Evolutionary conservation across 2,797 vertebrate species (phyloP).

Genomic region (Astyanax mexicanus): DNA sequence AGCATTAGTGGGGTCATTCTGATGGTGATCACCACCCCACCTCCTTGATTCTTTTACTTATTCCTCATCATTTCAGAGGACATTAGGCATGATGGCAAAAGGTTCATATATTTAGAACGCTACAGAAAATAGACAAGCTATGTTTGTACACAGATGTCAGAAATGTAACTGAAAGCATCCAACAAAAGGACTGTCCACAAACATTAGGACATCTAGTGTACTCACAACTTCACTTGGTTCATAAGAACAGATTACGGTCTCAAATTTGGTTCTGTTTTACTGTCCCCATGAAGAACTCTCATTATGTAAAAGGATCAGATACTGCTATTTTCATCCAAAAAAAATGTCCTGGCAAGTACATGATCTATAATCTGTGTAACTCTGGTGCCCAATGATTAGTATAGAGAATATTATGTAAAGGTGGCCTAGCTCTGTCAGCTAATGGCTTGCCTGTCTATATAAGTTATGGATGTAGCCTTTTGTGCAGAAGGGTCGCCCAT

Average conservation of each 20-base stretch:
- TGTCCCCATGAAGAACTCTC: neutral
- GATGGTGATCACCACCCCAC: no score
- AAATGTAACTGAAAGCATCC: no score
- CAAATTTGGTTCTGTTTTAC: neutral
- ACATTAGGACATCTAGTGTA: no score
- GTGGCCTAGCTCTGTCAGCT: slow-evolving; percentile 72
- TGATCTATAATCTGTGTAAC: slow-evolving; percentile 65
- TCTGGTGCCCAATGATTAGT: slow-evolving; percentile 76
- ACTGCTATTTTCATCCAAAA: slow-evolving; percentile 44
- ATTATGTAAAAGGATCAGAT: slow-evolving; percentile 32
- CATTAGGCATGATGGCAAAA: no score
- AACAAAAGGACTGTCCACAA: no score
- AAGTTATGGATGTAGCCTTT: slow-evolving; percentile 85
- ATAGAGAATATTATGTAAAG: slow-evolving; percentile 81
- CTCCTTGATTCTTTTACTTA: no score
- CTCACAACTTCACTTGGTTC: neutral
- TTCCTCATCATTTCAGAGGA: no score
- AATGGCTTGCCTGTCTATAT: slow-evolving; percentile 79
- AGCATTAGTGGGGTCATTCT: no score
- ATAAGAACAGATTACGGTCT: no score
- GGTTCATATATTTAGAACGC: no score
- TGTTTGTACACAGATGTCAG: no score
- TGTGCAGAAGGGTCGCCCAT: slow-evolving; percentile 81
- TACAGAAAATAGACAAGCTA: no score
- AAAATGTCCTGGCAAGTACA: slow-evolving; percentile 40